Evolutionary conservation across 2,113 vertebrate genomes (phyloP), one percentile per base, ranked within the genome.

Genomic region (Clinocottus analis): DNA sequence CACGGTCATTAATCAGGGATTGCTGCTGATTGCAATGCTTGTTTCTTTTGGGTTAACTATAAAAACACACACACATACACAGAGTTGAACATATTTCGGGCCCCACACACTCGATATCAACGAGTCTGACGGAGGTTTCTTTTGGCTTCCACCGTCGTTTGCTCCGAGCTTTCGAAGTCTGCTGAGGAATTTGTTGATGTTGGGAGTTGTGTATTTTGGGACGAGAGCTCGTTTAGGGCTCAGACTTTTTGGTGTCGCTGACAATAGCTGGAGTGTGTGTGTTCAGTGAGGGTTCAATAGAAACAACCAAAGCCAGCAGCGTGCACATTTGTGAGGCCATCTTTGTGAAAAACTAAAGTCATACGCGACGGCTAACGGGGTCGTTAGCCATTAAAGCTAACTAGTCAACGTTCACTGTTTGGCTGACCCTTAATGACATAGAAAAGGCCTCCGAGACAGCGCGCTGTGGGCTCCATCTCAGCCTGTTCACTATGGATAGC

Each of bases 1-100:
- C 3, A 17, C 2, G 37, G 53, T 72, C 71, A 79, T 83, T 76
- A 75, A 75, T 85, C 77, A 69, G 1, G 58, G 75, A 31, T 47
- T 62, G 21, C 41, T 85, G 75, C 66, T 73, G 63, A 77, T 63
- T 81, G 31, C 63, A 47, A 55, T 87, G 86, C 74, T 85, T 87
- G 79, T 84, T 89, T 85, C 58, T 71, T 78, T 85, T 80, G 73
- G 72, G 25, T 77, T 73, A 67, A 81, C n/a, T 77, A 45, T 75
- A 31, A 84, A 85, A 41, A 9, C 43, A 47, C 64, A 8, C 71
- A 21, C 56, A 39, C 71, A 49, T 37, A 73, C 67, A 76, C 45
- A 35, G 25, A 9, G 35, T 67, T 51, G 67, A 80, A 86, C 75
- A 69, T 61, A 75, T 76, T 43, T 72, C 58, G 31, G 39, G 61